phyloP scores from a whole-genome alignment of 2,888 invertebrate genomes.

The Seira sanloemensis region DNA sequence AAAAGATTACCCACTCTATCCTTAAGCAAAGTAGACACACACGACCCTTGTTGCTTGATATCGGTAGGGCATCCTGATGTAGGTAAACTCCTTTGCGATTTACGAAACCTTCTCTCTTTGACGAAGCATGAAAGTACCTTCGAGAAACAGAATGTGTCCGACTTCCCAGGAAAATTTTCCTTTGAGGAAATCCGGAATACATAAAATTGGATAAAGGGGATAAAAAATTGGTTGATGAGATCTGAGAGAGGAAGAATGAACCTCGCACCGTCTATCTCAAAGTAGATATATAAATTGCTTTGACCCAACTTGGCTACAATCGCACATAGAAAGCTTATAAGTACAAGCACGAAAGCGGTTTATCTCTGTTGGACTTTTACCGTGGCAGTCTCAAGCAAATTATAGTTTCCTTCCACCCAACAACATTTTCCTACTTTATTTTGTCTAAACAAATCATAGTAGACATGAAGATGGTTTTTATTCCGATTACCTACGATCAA shows the following conservation, averaged over 20 bases:
- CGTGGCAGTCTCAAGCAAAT: too few relatives aligned
- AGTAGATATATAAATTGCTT: neutral
- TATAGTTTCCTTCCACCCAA: neutral
- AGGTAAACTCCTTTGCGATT: neutral
- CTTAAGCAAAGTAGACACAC: neutral
- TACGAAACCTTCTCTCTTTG: neutral
- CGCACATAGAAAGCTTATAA: neutral
- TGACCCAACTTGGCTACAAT: conserved; percentile 28
- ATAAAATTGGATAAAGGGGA: conserved; percentile 15
- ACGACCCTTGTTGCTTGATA: neutral
- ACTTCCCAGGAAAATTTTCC: conserved; percentile 53
- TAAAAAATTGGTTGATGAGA: neutral
- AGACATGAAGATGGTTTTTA: too few relatives aligned
- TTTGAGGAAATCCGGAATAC: conserved; percentile 56
- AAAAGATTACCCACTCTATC: neutral
- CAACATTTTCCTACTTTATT: too few relatives aligned
- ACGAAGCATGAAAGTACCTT: neutral
- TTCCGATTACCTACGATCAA: too few relatives aligned
- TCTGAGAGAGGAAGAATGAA: neutral
- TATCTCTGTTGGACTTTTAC: neutral
- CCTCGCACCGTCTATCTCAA: too few relatives aligned
- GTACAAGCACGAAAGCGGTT: too few relatives aligned
- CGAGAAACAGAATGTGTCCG: conserved; percentile 38
- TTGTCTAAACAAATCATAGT: too few relatives aligned
- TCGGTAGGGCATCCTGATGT: neutral